Evolutionary conservation across 2,113 vertebrate species (phyloP).

Genomic region (Clinocottus analis): DNA sequence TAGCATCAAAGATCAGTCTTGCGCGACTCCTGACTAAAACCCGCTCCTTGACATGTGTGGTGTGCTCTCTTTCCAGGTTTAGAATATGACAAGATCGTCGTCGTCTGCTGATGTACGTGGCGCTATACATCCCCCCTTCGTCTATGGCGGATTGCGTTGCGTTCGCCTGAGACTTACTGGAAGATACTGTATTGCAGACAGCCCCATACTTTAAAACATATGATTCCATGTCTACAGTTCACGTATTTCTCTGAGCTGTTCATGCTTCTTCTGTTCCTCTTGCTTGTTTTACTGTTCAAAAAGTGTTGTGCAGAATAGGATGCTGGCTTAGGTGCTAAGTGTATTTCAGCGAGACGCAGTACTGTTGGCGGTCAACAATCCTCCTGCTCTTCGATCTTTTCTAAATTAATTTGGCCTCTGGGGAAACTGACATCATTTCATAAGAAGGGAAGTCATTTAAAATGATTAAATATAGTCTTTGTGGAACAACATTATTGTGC

Average conservation of each 20-base stretch:
- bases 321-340: conserved; percentile 32
- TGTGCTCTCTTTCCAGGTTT: conserved; percentile 89
- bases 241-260: conserved; percentile 72
- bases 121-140: conserved; percentile 80
- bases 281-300: conserved; percentile 78
- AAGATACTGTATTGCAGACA: conserved; percentile 83
- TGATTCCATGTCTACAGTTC: conserved; percentile 74
- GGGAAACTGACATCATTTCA: conserved; percentile 25
- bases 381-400: conserved; percentile 32
- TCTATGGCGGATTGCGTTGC: conserved; percentile 86
- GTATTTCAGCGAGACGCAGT: conserved; percentile 41
- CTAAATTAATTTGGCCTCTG: conserved; percentile 38
- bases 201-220: conserved; percentile 74
- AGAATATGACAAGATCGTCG: conserved; percentile 86
- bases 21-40: conserved; percentile 68
- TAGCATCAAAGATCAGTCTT: conserved; percentile 52
- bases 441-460: conserved; percentile 44
- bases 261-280: conserved; percentile 71
- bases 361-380: conserved; percentile 30
- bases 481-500: conserved; percentile 24
- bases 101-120: conserved; percentile 86
- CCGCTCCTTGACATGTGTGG: conserved; percentile 83
- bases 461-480: conserved; percentile 27
- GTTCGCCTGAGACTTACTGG: conserved; percentile 84
- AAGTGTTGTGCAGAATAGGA: conserved; percentile 58